Evolutionary conservation across 2,797 vertebrate species (phyloP), one percentile per base, ranked within the genome.

Genomic region (Halcyon chelicuti): DNA sequence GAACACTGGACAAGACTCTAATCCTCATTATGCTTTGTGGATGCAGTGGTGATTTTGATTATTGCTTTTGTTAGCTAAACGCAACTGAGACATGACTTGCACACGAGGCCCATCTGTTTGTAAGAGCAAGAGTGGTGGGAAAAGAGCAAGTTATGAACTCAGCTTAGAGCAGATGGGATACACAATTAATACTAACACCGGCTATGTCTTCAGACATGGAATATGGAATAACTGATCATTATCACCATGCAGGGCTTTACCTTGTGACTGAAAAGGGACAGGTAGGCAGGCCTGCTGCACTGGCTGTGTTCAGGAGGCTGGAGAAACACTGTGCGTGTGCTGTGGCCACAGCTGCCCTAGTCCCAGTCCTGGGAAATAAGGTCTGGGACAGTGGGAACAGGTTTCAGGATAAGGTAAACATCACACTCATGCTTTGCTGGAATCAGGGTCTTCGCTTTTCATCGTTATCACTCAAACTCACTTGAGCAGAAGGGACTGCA

Each of bases 21-120:
- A 90, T 91, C 96, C 66, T 91, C 87, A 66, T 88, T 93, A 75
- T 83, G 80, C 72, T 80, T 90, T 29, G 25, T 0, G 51, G 72
- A 67, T 2, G 12, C 62, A 55, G 51, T 12, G 79, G 57, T 85
- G 73, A 81, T 88, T 94, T 86, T 29, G 60, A 88, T 65, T 66
- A 73, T 70, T 84, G 72, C 76, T 91, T 94, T 93, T 94, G 87
- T 81, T 73, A 90, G 78, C 65, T 77, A 74, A 83, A 93, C 68
- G 52, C 76, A 85, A 63, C 71, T 1, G 44, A 93, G 75, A 82
- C 74, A 55, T 15, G 65, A 81, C 81, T 84, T 28, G 63, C 51
- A 49, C 52, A 46, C 2, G 35, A 66, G 68, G 67, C 70, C 87
- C 93, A 95, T 95, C 93, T 95, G 91, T 71, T 94, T 70, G 26